Evolutionary conservation across 2,797 vertebrate species (phyloP).

Genomic region (Morus bassanus): DNA sequence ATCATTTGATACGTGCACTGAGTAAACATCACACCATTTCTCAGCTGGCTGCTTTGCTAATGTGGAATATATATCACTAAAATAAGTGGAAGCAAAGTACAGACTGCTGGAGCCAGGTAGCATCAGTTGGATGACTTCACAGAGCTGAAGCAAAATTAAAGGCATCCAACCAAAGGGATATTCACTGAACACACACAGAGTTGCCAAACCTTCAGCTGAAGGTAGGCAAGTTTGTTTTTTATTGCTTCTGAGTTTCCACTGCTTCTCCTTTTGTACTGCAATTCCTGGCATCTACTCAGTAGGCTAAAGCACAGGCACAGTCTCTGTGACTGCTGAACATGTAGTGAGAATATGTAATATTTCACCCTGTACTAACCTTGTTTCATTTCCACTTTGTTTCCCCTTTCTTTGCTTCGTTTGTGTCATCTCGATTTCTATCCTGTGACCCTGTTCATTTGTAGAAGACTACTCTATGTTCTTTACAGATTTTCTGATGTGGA

Average conservation of each 20-base stretch:
- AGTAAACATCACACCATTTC: not conserved
- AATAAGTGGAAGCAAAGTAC: not conserved
- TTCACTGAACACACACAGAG: not conserved
- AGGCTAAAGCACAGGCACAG: not conserved
- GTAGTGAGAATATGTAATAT: not conserved
- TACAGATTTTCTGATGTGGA: not conserved
- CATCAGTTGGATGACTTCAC: not conserved
- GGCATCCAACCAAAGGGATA: not conserved
- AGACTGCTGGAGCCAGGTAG: slow-evolving; percentile 36
- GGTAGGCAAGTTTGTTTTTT: not conserved
- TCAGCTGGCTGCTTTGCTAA: slow-evolving; percentile 4
- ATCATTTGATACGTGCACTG: not conserved
- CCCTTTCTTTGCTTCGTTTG: not conserved
- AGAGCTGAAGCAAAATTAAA: slow-evolving; percentile 22
- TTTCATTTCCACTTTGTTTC: not conserved
- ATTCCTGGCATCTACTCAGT: not conserved
- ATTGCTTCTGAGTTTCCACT: not conserved
- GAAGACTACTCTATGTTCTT: not conserved
- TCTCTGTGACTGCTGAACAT: not conserved
- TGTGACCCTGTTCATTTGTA: not conserved
- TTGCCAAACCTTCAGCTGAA: not conserved
- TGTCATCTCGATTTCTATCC: not conserved
- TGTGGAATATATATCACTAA: not conserved
- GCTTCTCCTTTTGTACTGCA: not conserved
- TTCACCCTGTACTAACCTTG: not conserved